Conservation (phyloP, 2,888 invertebrate species). For the Hedychridium roseum region DNA sequence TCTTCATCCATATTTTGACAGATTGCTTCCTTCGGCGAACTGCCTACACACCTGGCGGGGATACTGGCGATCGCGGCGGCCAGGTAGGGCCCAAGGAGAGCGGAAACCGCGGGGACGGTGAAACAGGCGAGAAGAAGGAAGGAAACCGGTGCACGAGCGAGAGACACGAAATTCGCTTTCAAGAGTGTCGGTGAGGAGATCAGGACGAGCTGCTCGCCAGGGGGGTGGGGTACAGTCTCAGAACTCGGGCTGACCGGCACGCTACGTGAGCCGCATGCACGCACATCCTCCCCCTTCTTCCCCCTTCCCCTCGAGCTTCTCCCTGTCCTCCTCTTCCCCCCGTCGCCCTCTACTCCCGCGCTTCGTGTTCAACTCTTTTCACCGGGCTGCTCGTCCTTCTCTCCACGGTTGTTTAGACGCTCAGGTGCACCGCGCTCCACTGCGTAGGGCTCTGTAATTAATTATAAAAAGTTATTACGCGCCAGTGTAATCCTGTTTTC, state of each 20-base stretch:
- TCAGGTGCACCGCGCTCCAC: too few relatives aligned
- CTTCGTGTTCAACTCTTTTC: too few relatives aligned
- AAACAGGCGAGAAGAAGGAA: background rate
- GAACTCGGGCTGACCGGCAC: conserved; percentile 51
- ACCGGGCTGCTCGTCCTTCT: too few relatives aligned
- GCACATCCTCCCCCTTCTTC: conserved; percentile 44
- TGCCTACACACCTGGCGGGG: too few relatives aligned
- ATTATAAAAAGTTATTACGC: too few relatives aligned
- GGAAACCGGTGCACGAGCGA: background rate
- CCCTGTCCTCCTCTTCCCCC: conserved; percentile 21
- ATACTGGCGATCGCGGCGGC: too few relatives aligned
- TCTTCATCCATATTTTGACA: too few relatives aligned
- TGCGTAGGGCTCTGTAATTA: too few relatives aligned
- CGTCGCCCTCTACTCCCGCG: conserved; percentile 24
- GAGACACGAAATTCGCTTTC: too few relatives aligned
- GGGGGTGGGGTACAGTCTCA: conserved; percentile 24
- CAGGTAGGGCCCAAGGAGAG: conserved; percentile 7
- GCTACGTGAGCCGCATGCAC: conserved; percentile 61
- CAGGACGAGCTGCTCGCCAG: conserved; percentile 26
- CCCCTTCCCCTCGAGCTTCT: conserved; percentile 16
- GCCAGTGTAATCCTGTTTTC: too few relatives aligned
- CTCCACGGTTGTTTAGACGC: too few relatives aligned
- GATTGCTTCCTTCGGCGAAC: too few relatives aligned
- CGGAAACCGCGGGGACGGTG: conserved; percentile 9
- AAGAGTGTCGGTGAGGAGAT: conserved; percentile 9